Evolutionary conservation across 92 coral and sea anemone species (phyloP), one percentile per base, ranked within the genome.

Genomic region (Scolanthus callimorphus): DNA sequence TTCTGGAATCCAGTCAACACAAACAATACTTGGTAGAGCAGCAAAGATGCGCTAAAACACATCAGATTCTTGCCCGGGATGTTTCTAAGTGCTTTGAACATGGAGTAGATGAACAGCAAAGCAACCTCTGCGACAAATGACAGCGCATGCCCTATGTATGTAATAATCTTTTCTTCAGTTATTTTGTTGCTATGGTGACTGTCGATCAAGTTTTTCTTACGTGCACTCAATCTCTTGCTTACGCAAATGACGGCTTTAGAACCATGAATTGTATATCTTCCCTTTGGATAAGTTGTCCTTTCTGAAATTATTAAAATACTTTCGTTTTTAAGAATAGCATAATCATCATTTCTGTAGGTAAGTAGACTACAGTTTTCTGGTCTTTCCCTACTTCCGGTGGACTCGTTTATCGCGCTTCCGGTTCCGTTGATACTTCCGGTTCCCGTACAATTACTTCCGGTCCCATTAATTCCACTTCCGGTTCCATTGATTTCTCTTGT

Each of bases 31-130:
- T 66, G 73, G 20, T 52, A 66, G 23, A 22, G 11, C 50, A 66
- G 47, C 13, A 66, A 41, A 21, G 73, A 39, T 19, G 4, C 22
- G 10, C 50, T 9, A 4, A 66, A 43, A 20, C 43, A 20, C 73
- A 66, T 66, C 31, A 66, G 17, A 3, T 47, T 20, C 29, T 53
- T 66, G n/a, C 73, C 73, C 9, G 73, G 73, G 1, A 66, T 31
- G 63, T 66, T 66, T 27, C 73, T 53, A 27, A 66, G 43, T 28
- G 52, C 63, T 8, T 44, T 54, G 28, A 66, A 34, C 50, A 26
- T 23, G 22, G 39, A 15, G 47, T 66, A 66, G 25, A 66, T 51
- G 13, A 26, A 64, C 1, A 66, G 31, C 21, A 66, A 39, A 21
- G 38, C 30, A 22, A 66, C 17, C 39, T 47, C 43, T 11, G 65